phyloP scores from a whole-genome alignment of 1,140 invertebrate species.

The Philotrypesis tridentata region DNA sequence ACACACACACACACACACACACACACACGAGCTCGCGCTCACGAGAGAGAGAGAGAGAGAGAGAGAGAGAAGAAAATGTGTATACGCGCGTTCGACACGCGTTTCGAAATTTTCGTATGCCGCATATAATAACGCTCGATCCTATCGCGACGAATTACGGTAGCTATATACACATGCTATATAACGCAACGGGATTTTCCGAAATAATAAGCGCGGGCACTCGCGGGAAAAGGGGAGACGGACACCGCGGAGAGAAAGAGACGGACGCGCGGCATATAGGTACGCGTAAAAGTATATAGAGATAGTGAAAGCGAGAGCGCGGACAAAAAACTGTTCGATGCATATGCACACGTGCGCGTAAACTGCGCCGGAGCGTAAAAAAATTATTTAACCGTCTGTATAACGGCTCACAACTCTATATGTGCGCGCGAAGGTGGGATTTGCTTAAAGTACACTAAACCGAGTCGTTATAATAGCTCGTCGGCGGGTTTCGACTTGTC shows the following conservation, averaged over 20 bases:
- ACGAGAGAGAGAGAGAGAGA: no score
- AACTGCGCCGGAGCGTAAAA: neutral
- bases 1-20: neutral
- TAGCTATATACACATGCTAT: no score
- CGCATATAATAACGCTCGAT: no score
- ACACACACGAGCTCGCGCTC: no score
- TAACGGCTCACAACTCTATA: no score
- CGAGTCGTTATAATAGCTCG: neutral
- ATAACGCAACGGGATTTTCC: no score
- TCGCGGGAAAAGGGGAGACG: no score
- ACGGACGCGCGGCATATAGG: neutral
- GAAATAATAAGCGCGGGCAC: no score
- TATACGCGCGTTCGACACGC: no score
- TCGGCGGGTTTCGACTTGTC: neutral
- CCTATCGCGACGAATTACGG: no score
- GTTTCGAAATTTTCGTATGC: neutral
- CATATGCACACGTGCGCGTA: neutral
- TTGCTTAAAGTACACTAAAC: neutral
- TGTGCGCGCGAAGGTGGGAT: neutral
- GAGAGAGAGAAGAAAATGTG: no score
- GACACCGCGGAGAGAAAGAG: no score
- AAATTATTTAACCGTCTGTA: neutral
- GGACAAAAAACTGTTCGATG: slow-evolving; percentile 3
- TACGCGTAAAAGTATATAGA: neutral
- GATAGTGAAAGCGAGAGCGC: slow-evolving; percentile 13